Base-by-base conservation (phyloP, 2,888 invertebrate genomes). In the Euplexia lucipara region DNA sequence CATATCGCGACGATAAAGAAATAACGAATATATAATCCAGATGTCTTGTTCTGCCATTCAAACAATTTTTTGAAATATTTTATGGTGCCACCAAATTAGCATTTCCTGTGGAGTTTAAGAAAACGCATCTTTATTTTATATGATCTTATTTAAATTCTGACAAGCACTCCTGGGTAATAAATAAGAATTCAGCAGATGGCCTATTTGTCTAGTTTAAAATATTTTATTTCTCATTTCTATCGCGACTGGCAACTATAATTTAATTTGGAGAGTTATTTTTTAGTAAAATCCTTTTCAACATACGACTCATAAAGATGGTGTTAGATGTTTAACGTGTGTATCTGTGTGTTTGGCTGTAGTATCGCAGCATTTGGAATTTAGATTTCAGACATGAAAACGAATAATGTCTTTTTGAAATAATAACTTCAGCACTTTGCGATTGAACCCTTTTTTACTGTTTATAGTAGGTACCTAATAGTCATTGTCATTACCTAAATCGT, bases 71-170 rank as follows among this genome's bases (percentile, higher is more conserved):
- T 42, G 49, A 48, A 18, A 59, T 52, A 53, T 70, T 75, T 61
- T 52, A 68, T 42, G 68, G 44, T 49, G 30, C 20, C 12, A 59
- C 37, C 22, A 49, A 79, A 75, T 75, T 75, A 75, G 26, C 47
- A 49, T 47, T 75, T 79, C 76, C 49, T 61, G 32, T 51, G 5
- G 45, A 42, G 5, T 52, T 16, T 34, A 52, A 42, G 20, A 59
- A 41, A 47, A 44, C 22, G 54, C 45, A 56, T 53, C 8, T 45
- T 26, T 45, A 58, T 58, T 78, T 47, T 58, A 51, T 59, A 14
- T 39, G 32, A 9, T 35, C 60, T 60, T 64, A 60, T 58, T 20
- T 41, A 14, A 34, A 47, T 56, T 74, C 41, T 48, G 12, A 68
- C 42, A 56, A 32, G n/a, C 41, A 18, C 18, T 60, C 34, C 18